Base-by-base conservation (phyloP, 2,888 invertebrate genomes). In the Acleris cristana region DNA sequence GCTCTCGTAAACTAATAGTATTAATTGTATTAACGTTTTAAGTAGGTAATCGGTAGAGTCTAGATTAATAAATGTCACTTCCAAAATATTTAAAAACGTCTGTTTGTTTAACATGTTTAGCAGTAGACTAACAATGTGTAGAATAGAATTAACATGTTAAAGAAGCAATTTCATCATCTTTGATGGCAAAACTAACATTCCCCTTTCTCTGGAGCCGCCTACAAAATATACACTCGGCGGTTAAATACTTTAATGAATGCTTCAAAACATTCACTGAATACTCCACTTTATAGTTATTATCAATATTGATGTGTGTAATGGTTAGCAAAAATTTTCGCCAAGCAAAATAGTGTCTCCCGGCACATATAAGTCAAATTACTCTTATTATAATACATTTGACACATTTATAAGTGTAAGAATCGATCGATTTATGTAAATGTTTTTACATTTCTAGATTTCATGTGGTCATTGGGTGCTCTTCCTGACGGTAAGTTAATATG, bases 391-490 rank as follows among this genome's bases (percentile, higher is more conserved):
- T 81, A 79, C 76, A 77, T 80, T 78, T 84, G 81, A 82, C 75
- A 82, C 78, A 78, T 84, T 77, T 83, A 74, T 86, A 83, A 85
- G 83, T 89, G 81, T 90, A 89, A 91, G 87, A 84, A 87, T 90
- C 86, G 91, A 83, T 92, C 91, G 88, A 92, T 88, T 92, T 91
- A 92, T 91, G 91, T 90, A 92, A 92, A 91, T 93, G 88, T 92
- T 93, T 93, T 93, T 93, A 92, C 94, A 93, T 94, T 94, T 96
- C 94, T 96, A 98, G 98, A 98, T 97, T 98, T 98, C 96, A 98
- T 98, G 97, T 98, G 98, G 98, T 98, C 98, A 94, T 96, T 98
- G 96, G 98, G 98, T 95, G 97, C 97, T 95, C 96, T 98, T 95
- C 98, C 98, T 94, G 98, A 98, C 95, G 98, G 98, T 98, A 95